Evolutionary conservation across 2,797 vertebrate genomes (phyloP), one percentile per base, ranked within the genome.

Genomic region (Peromyscus attwateri): DNA sequence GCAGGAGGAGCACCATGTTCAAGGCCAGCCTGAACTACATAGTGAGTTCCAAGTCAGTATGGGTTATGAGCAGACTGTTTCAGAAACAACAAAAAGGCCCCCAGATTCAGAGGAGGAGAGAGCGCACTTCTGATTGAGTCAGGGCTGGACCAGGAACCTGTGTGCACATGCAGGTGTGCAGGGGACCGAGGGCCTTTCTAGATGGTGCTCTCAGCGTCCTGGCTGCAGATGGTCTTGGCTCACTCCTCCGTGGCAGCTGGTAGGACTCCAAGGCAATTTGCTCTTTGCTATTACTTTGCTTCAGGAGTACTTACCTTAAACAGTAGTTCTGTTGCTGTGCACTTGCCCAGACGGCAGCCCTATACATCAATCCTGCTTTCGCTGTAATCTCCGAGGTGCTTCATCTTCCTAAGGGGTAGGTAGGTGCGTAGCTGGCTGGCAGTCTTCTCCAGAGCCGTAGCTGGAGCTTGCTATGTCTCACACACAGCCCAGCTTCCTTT

Each of bases 231-330:
- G 8, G 6, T 62, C 43, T 97, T 97, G 94, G 96, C 93, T 76
- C 4, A 4, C 14, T 66, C 40, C 27, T 88, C 80, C 64, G 34
- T 31, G 37, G 80, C 89, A n/a, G 92, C 91, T 88, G 91, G 89
- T 93, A 73, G 88, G 92, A 94, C 31, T 93, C 97, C 96, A 96
- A 90, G 82, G 77, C 94, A 19, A 10, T 95, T 92, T 49, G 52
- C 27, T 94, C 83, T 64, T 57, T 88, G 81, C 96, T 97, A 76
- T 96, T 93, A 94, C 95, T 97, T 98, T 93, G 60, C 83, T 94
- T 94, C 83, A 97, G 64, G 46, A 55, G 43, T 80, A 62, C 88
- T 97, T 91, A 94, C 91, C 89, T 97, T 96, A 83, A 90, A 84
- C 77, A 94, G 64, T 27, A 76, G 91, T 83, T 75, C 71, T 73